A percentile compares a stretch with the other conserved stretches of the same genome.
These are phyloP conservation scores for Apis laboriosa DNA, from an alignment of 1,140 invertebrate species.

Conservation along the genomic window DNA sequence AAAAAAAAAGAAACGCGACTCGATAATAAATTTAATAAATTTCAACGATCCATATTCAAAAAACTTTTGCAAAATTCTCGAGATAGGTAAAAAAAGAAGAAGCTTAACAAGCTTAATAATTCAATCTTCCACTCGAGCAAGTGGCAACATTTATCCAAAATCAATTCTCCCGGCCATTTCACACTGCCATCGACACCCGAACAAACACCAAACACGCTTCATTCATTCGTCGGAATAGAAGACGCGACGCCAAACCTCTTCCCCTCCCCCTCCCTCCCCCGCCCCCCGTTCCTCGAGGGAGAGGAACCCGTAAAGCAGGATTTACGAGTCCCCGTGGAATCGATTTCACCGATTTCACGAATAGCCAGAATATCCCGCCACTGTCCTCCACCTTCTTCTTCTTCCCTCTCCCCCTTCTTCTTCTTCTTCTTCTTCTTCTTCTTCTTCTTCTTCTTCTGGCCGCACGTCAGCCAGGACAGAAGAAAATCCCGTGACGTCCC, in stretches of 20 bases:
- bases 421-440: background rate
- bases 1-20: too few species aligned
- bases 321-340: conserved; percentile 60
- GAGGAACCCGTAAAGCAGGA: conserved; percentile 50
- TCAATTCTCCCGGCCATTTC: background rate
- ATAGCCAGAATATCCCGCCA: conserved; percentile 42
- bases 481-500: conserved; percentile 59
- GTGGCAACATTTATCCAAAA: background rate
- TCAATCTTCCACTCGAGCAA: too few species aligned
- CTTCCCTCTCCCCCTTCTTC: background rate
- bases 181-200: background rate
- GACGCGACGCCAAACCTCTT: too few species aligned
- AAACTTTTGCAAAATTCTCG: too few species aligned
- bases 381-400: background rate
- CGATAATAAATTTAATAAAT: too few species aligned
- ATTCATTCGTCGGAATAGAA: background rate
- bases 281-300: background rate
- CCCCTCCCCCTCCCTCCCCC: too few species aligned
- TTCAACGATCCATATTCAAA: too few species aligned
- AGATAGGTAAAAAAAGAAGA: too few species aligned
- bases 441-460: conserved; percentile 2
- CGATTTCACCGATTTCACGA: conserved; percentile 65
- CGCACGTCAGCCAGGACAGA: conserved; percentile 50
- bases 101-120: too few species aligned
- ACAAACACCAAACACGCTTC: background rate